Evolutionary conservation across 2,888 invertebrate species (phyloP), one percentile per base, ranked within the genome.

Genomic region (Pemphredon lugubris): DNA sequence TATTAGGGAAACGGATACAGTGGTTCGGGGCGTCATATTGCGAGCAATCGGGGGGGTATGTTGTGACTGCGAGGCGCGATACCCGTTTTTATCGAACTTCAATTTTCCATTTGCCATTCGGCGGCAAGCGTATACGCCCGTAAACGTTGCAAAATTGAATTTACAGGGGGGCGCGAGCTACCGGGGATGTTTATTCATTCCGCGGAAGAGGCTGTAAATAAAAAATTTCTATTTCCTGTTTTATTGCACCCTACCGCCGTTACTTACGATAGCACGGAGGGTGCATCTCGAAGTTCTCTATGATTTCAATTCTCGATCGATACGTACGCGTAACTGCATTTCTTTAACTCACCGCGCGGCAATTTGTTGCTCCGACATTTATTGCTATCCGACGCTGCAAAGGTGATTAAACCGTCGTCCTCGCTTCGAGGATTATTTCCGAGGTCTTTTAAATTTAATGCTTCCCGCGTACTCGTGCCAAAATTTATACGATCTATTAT

Each of bases 121-220:
- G 26, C n/a, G 21, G 20, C 5, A 14, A 40, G 48, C 37, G 30
- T 37, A 48, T 47, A 42, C 23, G 51, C 16, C 57, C 53, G 39
- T 58, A 45, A 58, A 51, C 30, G 37, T 14, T 23, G 30, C 45
- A 72, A 63, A 72, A 73, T 73, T 67, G 53, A 72, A 73, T 61
- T 67, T n/a, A n/a, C n/a, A n/a, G n/a, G n/a, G n/a, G n/a, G n/a
- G n/a, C 53, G 60, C 11, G 0, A 32, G 18, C 14, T 18, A 23
- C 21, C 20, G 13, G 34, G 44, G 42, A 58, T 51, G 37, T 51
- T 34, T 34, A 34, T 34, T 34, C 39, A 16, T 16, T 48, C 40
- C 64, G 32, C 11, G 14, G 26, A 14, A 23, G 4, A 18, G 34
- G 16, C 45, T 50, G 42, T 64, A 50, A 57, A 64, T 64, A 64